phyloP scores from a whole-genome alignment of 2,888 invertebrate genomes.

The Notodonta dromedarius region DNA sequence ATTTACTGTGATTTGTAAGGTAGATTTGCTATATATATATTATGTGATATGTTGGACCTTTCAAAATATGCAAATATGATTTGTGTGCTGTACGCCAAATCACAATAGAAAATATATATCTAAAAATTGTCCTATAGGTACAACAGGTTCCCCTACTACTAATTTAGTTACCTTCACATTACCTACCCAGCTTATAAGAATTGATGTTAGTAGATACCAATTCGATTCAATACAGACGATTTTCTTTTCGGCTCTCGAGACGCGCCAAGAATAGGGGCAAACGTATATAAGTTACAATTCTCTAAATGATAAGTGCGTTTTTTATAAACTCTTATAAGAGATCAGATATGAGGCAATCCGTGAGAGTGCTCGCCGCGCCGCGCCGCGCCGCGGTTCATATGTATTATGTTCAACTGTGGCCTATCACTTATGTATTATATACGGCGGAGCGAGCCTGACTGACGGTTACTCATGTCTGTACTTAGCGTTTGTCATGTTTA shows the following conservation, averaged over 20 bases:
- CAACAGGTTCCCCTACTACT: too few species aligned
- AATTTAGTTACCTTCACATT: neutral
- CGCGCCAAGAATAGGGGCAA: constrained; percentile 22
- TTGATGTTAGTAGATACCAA: neutral
- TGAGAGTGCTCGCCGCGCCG: constrained; percentile 47
- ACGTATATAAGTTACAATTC: constrained; percentile 36
- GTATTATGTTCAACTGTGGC: constrained; percentile 48
- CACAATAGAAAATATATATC: too few species aligned
- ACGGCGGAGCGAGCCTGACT: constrained; percentile 25
- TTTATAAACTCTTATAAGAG: constrained; percentile 42
- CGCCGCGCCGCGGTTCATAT: constrained; percentile 46
- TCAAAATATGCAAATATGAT: too few species aligned
- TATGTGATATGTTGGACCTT: too few species aligned
- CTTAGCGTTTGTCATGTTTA: constrained; percentile 7
- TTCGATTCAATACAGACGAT: constrained; percentile 12
- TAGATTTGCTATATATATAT: too few species aligned
- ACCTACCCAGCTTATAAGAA: constrained; percentile 1
- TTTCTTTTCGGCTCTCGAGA: constrained; percentile 17
- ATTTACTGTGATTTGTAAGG: too few species aligned
- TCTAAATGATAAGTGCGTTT: constrained; percentile 43
- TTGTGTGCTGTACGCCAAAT: too few species aligned
- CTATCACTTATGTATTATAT: constrained; percentile 39
- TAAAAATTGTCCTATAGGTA: too few species aligned
- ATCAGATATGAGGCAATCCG: constrained; percentile 57
- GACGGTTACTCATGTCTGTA: constrained; percentile 2